Base-by-base conservation (phyloP, 2,797 vertebrate genomes). In the Merluccius polli region DNA sequence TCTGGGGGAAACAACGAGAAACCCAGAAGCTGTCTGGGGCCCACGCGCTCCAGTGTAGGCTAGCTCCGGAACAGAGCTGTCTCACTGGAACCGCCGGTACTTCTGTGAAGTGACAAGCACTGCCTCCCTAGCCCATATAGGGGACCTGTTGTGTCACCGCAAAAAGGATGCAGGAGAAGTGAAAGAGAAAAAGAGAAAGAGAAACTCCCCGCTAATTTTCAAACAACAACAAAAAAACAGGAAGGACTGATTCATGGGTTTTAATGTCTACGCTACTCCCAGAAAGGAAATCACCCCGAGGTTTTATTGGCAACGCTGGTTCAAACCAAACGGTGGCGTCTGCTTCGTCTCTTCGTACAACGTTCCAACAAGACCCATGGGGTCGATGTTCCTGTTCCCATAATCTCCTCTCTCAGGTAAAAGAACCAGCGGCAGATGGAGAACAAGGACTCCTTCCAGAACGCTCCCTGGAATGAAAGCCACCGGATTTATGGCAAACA, bases 401-500 rank as follows among this genome's bases (percentile, higher is more conserved):
- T 68, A 82, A 29, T 74, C 70, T 74, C 70, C 35, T 31, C 73
- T 67, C 82, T 78, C 78, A 73, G 73, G 75, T 78, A 83, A 35
- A 68, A 78, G 74, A 89, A 83, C 78, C 76, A 30, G 48, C 16
- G 74, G 85, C 88, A 88, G 80, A 86, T 78, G 76, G 81, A 85
- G 75, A 84, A 86, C 73, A 74, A 41, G 29, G 29, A 29, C 68
- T 73, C 78, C 74, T 89, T 88, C 67, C 73, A 77, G 76, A 77
- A 83, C 78, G 73, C 83, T 89, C 70, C 78, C 75, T 73, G 31
- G 65, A 77, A 71, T 76, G 73, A 83, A 80, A 87, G 74, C 73
- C 59, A 65, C 31, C 6, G 81, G 86, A 90, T 89, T 91, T 88
- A 92, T 87, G 74, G 81, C 80, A 88, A 92, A 87, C 87, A 90